Percentiles rank a stretch among this genome's conserved stretches.
Evolutionary conservation across 30 jellyfish, hydroid and myxozoan genomes (phyloP).

Genomic region (Rhopilema esculentum): DNA sequence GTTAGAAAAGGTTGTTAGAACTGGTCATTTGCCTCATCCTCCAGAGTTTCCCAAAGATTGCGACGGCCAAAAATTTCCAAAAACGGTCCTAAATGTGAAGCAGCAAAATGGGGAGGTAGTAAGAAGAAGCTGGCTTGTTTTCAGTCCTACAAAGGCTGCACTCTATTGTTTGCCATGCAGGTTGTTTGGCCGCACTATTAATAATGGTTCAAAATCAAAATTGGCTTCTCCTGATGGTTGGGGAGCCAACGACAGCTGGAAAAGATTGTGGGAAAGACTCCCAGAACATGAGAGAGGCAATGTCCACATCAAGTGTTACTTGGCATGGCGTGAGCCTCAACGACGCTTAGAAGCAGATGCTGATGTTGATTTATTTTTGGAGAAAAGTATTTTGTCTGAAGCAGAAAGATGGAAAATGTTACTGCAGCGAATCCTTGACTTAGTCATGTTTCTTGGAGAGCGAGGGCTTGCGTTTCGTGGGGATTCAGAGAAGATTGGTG

Average conservation of each 20-base stretch:
- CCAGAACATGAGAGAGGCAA: conserved; percentile 26
- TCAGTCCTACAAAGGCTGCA: too few relatives aligned
- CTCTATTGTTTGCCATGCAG: too few relatives aligned
- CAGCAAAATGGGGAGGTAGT: too few relatives aligned
- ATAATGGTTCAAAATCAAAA: too few relatives aligned
- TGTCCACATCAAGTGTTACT: conserved; percentile 7
- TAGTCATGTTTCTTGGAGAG: conserved; percentile 52
- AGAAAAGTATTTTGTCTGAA: conserved; percentile 30
- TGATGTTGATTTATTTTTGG: background rate
- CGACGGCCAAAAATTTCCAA: too few relatives aligned
- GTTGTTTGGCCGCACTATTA: too few relatives aligned
- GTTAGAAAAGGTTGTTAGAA: too few relatives aligned
- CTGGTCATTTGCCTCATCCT: too few relatives aligned
- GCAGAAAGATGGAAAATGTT: conserved; percentile 24
- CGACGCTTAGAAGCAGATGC: conserved; percentile 11
- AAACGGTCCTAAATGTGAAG: too few relatives aligned
- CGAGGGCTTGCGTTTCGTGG: conserved; percentile 19
- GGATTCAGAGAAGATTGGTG: conserved; percentile 27
- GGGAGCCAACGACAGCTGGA: conserved; percentile 18
- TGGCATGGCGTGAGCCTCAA: conserved; percentile 8
- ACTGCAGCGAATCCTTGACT: conserved; percentile 31
- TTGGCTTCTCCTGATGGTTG: conserved; percentile 18
- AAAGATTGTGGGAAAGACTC: conserved; percentile 20
- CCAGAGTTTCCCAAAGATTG: too few relatives aligned
- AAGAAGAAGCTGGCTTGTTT: too few relatives aligned